A percentile compares a stretch with the other conserved stretches of the same genome.
Conservation (phyloP, 2,888 invertebrate genomes). For the Drosophila pegasa region DNA sequence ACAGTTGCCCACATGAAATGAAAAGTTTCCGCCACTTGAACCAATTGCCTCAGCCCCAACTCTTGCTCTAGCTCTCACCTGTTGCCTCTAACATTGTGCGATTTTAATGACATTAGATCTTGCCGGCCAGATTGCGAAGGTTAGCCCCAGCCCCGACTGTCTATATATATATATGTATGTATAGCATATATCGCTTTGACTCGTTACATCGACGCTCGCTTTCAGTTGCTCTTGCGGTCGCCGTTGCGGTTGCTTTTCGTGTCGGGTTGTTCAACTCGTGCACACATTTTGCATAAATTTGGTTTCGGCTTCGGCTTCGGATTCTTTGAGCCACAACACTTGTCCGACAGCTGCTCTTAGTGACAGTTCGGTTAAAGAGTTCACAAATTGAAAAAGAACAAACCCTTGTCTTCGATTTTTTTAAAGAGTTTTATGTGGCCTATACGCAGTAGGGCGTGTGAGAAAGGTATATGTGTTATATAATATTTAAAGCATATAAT, state of each 20-base stretch:
- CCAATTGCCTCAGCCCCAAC: not conserved
- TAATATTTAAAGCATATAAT: no score
- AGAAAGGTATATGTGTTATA: no score
- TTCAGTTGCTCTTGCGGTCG: constrained; percentile 47
- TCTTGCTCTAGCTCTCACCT: constrained; percentile 5
- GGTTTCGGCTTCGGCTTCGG: constrained; percentile 15
- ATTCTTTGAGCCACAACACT: constrained; percentile 17
- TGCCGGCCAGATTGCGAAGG: constrained; percentile 56
- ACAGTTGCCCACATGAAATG: constrained; percentile 53
- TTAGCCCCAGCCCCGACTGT: constrained; percentile 34
- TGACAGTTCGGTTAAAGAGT: constrained; percentile 1
- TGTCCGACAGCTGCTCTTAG: constrained; percentile 22
- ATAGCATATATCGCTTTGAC: not conserved
- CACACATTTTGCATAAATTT: constrained; percentile 25
- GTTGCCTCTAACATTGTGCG: constrained; percentile 64
- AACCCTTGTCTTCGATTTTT: not conserved
- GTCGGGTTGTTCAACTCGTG: constrained; percentile 65
- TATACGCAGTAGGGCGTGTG: not conserved
- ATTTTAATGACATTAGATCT: constrained; percentile 73
- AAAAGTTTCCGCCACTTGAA: constrained; percentile 48
- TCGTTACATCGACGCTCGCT: constrained; percentile 52
- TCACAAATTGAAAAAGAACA: not conserved
- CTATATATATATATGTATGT: not conserved
- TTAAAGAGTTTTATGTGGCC: not conserved
- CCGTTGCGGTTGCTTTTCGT: constrained; percentile 1